Evolutionary conservation across 2,888 invertebrate species (phyloP), one percentile per base, ranked within the genome.

Genomic region (Malacosoma neustria): DNA sequence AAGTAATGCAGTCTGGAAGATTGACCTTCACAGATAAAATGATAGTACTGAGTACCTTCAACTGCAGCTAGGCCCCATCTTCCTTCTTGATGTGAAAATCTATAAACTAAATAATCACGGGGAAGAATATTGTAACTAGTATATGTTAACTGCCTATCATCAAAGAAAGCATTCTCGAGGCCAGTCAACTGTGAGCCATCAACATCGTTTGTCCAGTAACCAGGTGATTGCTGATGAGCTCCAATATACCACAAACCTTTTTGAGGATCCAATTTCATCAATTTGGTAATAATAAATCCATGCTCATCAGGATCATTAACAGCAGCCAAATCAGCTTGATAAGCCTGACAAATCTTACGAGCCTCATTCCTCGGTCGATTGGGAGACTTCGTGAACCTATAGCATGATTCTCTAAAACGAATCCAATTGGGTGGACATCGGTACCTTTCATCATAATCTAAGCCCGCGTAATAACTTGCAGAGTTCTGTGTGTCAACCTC

Each of bases 11-110:
- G 80, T 47, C 89, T 88, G 43, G 89, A 87, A n/a, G 93, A 88
- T 52, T 92, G 90, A 13, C 94, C 93, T 87, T 97, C 96, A 79
- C 97, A 97, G 51, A 97, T 95, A 54, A 93, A 97, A 38, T 94
- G 88, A 47, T 90, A 87, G 38, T 90, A 87, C 50, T 95, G 94
- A 39, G 89, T 89, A 5, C 95, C 96, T 47, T 89, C 89, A 0
- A 95, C 92, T 40, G 92, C 91, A 61, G 92, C 90, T 46, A 97
- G 88, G 33, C 96, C 94, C 97, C 97, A 97, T 36, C 92, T 89
- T 53, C 93, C 92, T 29, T 91, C 81, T 32, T 87, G 79, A 38
- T 85, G 87, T 1, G 93, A 92, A 63, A 90, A 95, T 65, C 90
- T 92, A 60, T 96, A 97, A 0, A 92, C 93, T 37, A 96, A 82